Base-by-base conservation (phyloP, 2,113 vertebrate species). In the Zapornia atra region DNA sequence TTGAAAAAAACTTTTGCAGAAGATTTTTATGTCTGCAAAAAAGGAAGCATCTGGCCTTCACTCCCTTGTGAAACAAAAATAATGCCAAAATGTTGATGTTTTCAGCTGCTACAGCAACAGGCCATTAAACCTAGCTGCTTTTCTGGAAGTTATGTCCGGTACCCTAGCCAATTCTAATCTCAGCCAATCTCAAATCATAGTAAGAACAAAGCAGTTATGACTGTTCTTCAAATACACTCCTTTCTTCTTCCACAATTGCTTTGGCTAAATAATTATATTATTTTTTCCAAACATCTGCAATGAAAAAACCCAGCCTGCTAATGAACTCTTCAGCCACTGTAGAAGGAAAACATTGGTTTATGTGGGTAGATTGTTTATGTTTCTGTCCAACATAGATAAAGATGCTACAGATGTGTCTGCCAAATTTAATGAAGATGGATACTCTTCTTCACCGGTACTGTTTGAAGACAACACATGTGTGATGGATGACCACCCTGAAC, bases 381-480 rank as follows among this genome's bases (percentile, higher is more conserved):
- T 70, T 94, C 31, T 97, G 5, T 96, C 51, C 94, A 53, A 97
- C 68, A n/a, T 69, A 97, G 96, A 65, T 82, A 94, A 97, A 82
- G 51, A 70, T n/a, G 53, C 36, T 76, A 15, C 8, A 77, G 72
- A 59, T 36, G 19, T 16, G 17, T n/a, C 72, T 87, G 78, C 68
- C 82, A 96, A 51, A 85, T 57, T 17, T 54, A 94, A 44, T 8
- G 76, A 97, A 36, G 17, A 21, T 76, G 89, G 64, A 28, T 56
- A 38, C n/a, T 85, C 95, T 64, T 76, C 90, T 79, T 99, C 99
- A 84, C 99, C 99, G 0, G 85, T 99, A 36, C 98, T 99, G 31
- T 99, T 99, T 97, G 99, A 99, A 83, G 98, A 99, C 80, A 98
- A 78, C 76, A 97, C 98, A 36, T 91, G 96, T 88, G 86, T 96